phyloP scores from a whole-genome alignment of 2,797 vertebrate genomes.

The Myiothlypis coronata region DNA sequence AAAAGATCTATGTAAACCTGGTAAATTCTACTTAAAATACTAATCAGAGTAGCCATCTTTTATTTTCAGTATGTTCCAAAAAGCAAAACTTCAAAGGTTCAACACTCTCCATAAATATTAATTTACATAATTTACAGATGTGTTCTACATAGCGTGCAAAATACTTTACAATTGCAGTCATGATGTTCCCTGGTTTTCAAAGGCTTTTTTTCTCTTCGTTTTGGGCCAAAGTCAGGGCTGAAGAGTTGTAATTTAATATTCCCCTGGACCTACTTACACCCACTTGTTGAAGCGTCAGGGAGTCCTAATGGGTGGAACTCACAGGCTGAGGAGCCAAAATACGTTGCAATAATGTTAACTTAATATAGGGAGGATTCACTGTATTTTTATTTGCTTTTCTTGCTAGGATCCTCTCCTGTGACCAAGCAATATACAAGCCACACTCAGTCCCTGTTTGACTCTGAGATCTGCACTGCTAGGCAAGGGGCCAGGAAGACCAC shows the following conservation, averaged over 20 bases:
- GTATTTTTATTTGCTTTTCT: neutral
- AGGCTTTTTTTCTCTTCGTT: neutral
- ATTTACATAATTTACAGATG: constrained; percentile 49
- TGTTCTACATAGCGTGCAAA: neutral
- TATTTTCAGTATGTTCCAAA: neutral
- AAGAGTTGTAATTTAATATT: constrained; percentile 1
- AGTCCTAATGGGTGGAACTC: constrained; percentile 35
- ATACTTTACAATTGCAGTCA: constrained; percentile 6
- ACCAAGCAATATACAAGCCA: neutral
- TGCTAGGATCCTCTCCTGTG: neutral
- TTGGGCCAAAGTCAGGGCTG: neutral
- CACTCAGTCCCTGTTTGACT: neutral
- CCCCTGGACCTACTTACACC: constrained; percentile 32
- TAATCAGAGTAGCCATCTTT: neutral
- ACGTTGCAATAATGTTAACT: neutral
- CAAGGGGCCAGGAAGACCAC: neutral
- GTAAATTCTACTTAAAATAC: neutral
- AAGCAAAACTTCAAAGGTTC: constrained; percentile 42
- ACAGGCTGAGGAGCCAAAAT: constrained; percentile 4
- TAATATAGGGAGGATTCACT: neutral
- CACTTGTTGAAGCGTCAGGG: constrained; percentile 26
- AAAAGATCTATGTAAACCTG: neutral
- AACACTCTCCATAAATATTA: neutral
- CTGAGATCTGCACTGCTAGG: neutral
- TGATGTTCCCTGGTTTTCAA: neutral